Evolutionary conservation across 1,140 invertebrate genomes (phyloP).

Genomic region (Drosophila cardini): DNA sequence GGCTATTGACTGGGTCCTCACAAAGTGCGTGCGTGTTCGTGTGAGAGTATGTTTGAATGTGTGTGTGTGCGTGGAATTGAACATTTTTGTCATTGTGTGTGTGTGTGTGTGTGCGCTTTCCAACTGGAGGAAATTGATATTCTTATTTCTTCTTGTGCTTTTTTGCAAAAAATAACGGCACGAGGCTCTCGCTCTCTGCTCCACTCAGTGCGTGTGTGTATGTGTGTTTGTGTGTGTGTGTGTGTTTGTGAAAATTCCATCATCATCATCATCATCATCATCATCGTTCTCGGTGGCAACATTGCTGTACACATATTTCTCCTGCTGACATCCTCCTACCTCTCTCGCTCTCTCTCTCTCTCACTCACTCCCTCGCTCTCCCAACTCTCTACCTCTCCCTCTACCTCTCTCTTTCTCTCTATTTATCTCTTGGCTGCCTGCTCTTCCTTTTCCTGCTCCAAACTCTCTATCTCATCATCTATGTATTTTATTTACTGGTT

Average conservation of each 20-base stretch:
- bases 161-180: constrained; percentile 57
- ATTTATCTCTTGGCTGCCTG: constrained; percentile 9
- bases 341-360: constrained; percentile 1
- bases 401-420: neutral
- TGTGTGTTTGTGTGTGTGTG: constrained; percentile 36
- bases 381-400: no score
- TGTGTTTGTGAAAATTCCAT: constrained; percentile 71
- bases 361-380: neutral
- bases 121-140: constrained; percentile 76
- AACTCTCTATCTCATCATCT: constrained; percentile 48
- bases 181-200: constrained; percentile 39
- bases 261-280: constrained; percentile 69
- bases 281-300: constrained; percentile 57
- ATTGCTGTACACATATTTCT: constrained; percentile 73
- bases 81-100: constrained; percentile 51
- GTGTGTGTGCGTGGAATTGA: constrained; percentile 52
- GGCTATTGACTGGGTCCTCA: constrained; percentile 13
- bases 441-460: constrained; percentile 47
- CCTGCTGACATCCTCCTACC: constrained; percentile 19
- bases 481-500: constrained; percentile 64
- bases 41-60: constrained; percentile 14
- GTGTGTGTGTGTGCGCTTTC: constrained; percentile 48
- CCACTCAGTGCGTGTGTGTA: constrained; percentile 25
- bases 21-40: constrained; percentile 34
- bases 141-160: constrained; percentile 73